Evolutionary conservation across 2,797 vertebrate genomes (phyloP).

Genomic region (Carapus acus): DNA sequence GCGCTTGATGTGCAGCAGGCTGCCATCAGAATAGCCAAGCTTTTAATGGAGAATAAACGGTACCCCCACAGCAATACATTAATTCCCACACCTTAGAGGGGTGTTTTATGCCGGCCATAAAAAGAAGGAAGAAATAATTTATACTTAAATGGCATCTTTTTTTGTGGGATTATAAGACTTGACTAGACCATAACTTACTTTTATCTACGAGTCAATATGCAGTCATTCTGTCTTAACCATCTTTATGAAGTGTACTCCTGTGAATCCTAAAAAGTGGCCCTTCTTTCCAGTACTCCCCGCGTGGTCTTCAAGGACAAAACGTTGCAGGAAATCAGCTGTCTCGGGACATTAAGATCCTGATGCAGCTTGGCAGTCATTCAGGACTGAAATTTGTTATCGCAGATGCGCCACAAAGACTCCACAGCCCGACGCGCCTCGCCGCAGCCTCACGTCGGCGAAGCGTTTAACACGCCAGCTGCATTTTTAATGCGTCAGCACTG

Average conservation of each 20-base stretch:
- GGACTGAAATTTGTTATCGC: neutral
- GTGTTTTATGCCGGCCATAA: constrained; percentile 6
- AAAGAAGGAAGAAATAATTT: constrained; percentile 3
- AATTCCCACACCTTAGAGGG: constrained; percentile 9
- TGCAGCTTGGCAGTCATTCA: neutral
- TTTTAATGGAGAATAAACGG: constrained; percentile 17
- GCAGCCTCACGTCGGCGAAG: neutral
- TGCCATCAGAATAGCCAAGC: constrained; percentile 16
- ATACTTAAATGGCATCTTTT: constrained; percentile 4
- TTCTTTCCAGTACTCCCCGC: neutral
- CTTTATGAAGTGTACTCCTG: neutral
- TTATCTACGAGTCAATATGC: neutral
- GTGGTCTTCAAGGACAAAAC: neutral
- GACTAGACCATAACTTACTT: too few species aligned
- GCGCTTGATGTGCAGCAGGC: constrained; percentile 7
- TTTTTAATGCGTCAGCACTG: neutral
- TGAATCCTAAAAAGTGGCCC: neutral
- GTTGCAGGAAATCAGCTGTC: neutral
- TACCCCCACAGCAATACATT: constrained; percentile 6
- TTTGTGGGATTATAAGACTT: neutral
- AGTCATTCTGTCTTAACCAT: neutral
- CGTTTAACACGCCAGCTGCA: neutral
- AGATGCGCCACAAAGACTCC: neutral
- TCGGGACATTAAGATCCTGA: neutral
- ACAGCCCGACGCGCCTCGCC: neutral